phyloP scores from a whole-genome alignment of 2,797 vertebrate genomes.

The Picus viridis region DNA sequence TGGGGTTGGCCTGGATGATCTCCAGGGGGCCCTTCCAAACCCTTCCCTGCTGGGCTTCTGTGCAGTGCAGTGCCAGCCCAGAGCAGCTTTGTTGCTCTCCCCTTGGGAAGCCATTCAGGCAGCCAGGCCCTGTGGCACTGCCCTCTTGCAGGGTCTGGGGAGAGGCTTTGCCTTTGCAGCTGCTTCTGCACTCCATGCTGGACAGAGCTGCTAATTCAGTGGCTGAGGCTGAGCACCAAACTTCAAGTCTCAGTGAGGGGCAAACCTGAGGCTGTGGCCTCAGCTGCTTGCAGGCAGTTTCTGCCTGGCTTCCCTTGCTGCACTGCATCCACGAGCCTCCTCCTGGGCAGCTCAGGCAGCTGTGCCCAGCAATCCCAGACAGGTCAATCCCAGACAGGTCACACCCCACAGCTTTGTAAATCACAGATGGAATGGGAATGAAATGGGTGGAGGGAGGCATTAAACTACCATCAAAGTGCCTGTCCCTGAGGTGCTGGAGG shows the following conservation, averaged over 20 bases:
- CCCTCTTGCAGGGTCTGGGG: too few relatives aligned
- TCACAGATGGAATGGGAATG: background rate
- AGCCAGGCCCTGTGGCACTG: too few relatives aligned
- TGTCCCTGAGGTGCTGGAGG: background rate
- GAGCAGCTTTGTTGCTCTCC: too few relatives aligned
- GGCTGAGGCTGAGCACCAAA: background rate
- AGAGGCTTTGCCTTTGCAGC: too few relatives aligned
- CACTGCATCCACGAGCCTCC: rapidly evolving
- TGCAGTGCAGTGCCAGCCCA: too few relatives aligned
- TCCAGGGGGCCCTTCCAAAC: too few relatives aligned
- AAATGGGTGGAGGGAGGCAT: background rate
- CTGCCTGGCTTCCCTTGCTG: background rate
- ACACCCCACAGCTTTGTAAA: background rate
- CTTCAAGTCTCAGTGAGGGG: background rate
- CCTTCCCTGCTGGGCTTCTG: too few relatives aligned
- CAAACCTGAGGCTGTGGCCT: background rate
- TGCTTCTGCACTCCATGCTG: too few relatives aligned
- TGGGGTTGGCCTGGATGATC: too few relatives aligned
- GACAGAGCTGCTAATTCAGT: background rate
- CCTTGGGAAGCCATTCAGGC: too few relatives aligned
- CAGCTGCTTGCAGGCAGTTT: background rate
- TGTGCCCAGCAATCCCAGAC: background rate
- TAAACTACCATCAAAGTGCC: background rate
- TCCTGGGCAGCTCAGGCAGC: background rate
- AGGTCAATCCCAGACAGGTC: background rate